These are phyloP conservation scores for Sebastes trivittatus DNA, from an alignment of 2,797 vertebrate species.

Conservation along the genomic window DNA sequence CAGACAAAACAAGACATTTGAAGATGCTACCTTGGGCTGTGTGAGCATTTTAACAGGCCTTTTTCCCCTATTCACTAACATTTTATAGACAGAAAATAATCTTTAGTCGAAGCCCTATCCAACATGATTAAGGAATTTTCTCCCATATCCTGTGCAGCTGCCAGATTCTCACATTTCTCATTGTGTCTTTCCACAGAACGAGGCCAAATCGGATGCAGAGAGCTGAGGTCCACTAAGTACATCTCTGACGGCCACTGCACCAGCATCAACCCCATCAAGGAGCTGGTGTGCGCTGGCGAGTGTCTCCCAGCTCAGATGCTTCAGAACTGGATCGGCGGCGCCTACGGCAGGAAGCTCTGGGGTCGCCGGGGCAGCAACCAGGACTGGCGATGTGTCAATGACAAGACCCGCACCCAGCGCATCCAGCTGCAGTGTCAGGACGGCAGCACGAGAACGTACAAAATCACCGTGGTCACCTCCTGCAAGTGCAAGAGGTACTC, in stretches of 20 bases:
- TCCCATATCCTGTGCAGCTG: neutral
- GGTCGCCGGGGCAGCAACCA: slow-evolving; percentile 86
- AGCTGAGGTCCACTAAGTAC: slow-evolving; percentile 96
- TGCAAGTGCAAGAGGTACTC: slow-evolving; percentile 96
- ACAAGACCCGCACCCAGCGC: slow-evolving; percentile 93
- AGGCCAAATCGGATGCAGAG: slow-evolving; percentile 92
- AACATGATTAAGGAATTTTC: neutral
- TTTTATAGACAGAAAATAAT: neutral
- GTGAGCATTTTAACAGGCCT: neutral
- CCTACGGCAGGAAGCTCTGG: slow-evolving; percentile 91
- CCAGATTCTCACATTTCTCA: neutral
- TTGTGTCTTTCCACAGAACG: slow-evolving; percentile 76
- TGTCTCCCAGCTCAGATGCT: slow-evolving; percentile 94
- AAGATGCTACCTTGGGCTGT: neutral
- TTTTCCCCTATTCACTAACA: neutral
- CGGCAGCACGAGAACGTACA: slow-evolving; percentile 94
- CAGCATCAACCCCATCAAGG: slow-evolving; percentile 95
- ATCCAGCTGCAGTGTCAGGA: slow-evolving; percentile 96
- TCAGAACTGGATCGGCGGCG: slow-evolving; percentile 95
- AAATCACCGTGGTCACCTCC: slow-evolving; percentile 93
- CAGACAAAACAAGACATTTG: neutral
- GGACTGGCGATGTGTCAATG: slow-evolving; percentile 96
- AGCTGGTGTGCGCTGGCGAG: slow-evolving; percentile 95
- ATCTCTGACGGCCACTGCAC: slow-evolving; percentile 98
- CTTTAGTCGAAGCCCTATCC: neutral